Conservation (phyloP, 2,888 invertebrate species). For the Actias luna region DNA sequence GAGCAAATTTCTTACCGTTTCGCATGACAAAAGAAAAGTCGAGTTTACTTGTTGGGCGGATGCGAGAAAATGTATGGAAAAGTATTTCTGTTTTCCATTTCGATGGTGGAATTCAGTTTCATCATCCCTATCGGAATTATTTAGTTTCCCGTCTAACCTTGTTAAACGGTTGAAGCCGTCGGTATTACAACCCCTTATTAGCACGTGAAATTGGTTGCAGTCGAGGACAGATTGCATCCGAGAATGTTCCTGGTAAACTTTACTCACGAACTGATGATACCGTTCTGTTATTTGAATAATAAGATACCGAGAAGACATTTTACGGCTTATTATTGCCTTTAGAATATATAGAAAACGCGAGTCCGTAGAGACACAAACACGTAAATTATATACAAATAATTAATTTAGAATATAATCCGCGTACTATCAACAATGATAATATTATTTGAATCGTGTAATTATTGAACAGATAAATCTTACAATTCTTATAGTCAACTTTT, state of each 20-base stretch:
- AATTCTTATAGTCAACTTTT: too few relatives aligned
- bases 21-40: too few relatives aligned
- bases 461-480: too few relatives aligned
- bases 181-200: slow-evolving; percentile 3
- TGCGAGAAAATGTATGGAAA: background rate
- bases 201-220: slow-evolving; percentile 8
- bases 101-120: background rate
- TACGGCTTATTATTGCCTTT: too few relatives aligned
- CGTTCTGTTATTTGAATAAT: background rate
- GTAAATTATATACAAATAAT: too few relatives aligned
- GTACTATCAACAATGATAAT: too few relatives aligned
- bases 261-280: background rate
- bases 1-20: too few relatives aligned
- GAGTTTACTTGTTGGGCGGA: too few relatives aligned
- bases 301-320: background rate
- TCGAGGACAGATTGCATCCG: slow-evolving; percentile 6
- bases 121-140: background rate
- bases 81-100: background rate
- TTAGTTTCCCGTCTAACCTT: background rate
- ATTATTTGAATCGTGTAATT: too few relatives aligned
- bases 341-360: too few relatives aligned
- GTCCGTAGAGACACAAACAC: too few relatives aligned
- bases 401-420: too few relatives aligned
- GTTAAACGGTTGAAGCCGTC: background rate
- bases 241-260: background rate